These are phyloP conservation scores for Drosophila kanapiae DNA, from an alignment of 1,140 invertebrate genomes.

Conservation along the genomic window DNA sequence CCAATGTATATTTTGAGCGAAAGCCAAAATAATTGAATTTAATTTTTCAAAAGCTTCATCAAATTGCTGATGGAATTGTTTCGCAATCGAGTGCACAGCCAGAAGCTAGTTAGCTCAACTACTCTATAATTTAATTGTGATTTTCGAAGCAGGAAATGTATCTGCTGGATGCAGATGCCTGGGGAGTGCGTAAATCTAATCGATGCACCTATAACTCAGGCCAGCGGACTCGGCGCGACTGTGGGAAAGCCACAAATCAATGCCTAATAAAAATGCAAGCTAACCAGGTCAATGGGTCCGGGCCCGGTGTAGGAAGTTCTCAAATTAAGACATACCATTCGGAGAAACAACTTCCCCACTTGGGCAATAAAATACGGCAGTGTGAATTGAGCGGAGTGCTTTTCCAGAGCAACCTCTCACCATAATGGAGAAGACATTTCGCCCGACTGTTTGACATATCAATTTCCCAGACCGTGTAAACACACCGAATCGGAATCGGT, in stretches of 20 bases:
- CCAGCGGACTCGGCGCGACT: background rate
- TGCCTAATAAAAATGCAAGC: constrained; percentile 35
- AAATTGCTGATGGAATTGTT: background rate
- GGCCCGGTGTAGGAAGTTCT: constrained; percentile 28
- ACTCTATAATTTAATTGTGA: constrained; percentile 7
- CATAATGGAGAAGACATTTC: constrained; percentile 35
- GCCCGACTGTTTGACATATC: constrained; percentile 68
- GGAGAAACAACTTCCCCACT: constrained; percentile 35
- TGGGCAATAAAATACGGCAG: constrained; percentile 30
- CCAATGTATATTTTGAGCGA: background rate
- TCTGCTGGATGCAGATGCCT: constrained; percentile 4
- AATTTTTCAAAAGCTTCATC: background rate
- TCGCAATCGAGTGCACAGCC: background rate
- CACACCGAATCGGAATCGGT: constrained; percentile 54
- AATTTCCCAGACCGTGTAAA: constrained; percentile 71
- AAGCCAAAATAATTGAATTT: background rate
- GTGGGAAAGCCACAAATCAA: constrained; percentile 40
- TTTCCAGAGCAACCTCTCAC: constrained; percentile 9
- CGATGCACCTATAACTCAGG: constrained; percentile 28
- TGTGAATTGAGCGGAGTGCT: constrained; percentile 37
- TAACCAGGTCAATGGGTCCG: constrained; percentile 39
- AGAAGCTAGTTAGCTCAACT: background rate
- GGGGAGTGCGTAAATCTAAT: constrained; percentile 5
- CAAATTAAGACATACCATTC: constrained; percentile 42
- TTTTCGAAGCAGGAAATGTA: background rate